These are phyloP conservation scores for Sisyra terminalis DNA, from an alignment of 2,888 invertebrate species.

Conservation along the genomic window DNA sequence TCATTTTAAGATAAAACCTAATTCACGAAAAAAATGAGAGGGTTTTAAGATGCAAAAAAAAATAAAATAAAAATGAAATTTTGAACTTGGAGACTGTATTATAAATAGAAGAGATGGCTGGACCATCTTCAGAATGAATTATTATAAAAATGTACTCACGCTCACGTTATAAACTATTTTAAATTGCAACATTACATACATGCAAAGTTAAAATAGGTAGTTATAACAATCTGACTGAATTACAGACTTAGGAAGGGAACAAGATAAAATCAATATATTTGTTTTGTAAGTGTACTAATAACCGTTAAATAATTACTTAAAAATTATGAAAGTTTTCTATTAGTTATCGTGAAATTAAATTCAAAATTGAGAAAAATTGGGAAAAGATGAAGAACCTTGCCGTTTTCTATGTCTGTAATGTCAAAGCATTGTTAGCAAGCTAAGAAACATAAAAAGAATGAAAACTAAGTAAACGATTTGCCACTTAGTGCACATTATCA, in stretches of 20 bases:
- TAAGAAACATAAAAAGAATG: not conserved
- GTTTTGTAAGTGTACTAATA: too few relatives aligned
- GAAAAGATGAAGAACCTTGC: too few relatives aligned
- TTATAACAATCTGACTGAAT: conserved; percentile 2
- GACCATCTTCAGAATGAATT: conserved; percentile 6
- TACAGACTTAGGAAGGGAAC: not conserved
- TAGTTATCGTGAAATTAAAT: too few relatives aligned
- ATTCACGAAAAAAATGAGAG: too few relatives aligned
- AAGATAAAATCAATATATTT: too few relatives aligned
- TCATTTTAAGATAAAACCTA: too few relatives aligned
- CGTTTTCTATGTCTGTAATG: too few relatives aligned
- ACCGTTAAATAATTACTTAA: too few relatives aligned
- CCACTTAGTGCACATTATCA: not conserved
- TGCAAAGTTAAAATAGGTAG: conserved; percentile 8
- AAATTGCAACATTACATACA: conserved; percentile 12
- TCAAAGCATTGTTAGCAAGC: not conserved
- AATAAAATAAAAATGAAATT: not conserved
- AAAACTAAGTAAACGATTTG: not conserved
- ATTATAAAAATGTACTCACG: conserved; percentile 10
- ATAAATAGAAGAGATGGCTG: not conserved
- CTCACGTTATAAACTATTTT: conserved; percentile 11
- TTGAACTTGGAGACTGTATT: not conserved
- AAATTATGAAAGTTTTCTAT: too few relatives aligned
- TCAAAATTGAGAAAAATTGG: too few relatives aligned
- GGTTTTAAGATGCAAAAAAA: not conserved